Evolutionary conservation across 2,113 vertebrate genomes (phyloP).

Genomic region (Guaruba guarouba): DNA sequence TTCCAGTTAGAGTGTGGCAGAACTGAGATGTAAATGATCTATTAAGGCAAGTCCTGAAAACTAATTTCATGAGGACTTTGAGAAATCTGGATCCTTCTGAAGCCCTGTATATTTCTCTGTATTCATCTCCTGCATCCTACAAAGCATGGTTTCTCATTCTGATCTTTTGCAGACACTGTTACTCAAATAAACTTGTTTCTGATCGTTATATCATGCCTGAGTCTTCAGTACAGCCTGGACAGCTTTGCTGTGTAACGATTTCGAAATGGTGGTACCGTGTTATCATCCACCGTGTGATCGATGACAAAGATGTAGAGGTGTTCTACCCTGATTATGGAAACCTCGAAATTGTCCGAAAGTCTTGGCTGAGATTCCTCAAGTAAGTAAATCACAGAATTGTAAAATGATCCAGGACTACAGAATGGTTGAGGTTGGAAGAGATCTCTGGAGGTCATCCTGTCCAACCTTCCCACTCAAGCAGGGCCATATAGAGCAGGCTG

Average conservation of each 20-base stretch:
- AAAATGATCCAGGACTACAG: neutral
- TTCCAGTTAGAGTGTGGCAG: neutral
- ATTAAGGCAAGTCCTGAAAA: neutral
- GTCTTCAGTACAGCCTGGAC: constrained; percentile 79
- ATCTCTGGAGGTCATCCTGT: neutral
- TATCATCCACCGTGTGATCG: constrained; percentile 82
- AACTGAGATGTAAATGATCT: neutral
- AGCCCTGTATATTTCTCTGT: neutral
- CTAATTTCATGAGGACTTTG: neutral
- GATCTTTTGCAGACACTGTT: constrained; percentile 79
- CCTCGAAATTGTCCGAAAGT: constrained; percentile 71
- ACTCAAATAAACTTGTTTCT: constrained; percentile 79
- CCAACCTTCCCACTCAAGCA: neutral
- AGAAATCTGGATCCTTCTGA: neutral
- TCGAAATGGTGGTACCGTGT: constrained; percentile 90
- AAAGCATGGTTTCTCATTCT: neutral
- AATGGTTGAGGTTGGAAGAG: neutral
- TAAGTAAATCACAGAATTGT: constrained; percentile 49
- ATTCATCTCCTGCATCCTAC: neutral
- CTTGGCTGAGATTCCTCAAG: constrained; percentile 89
- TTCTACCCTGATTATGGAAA: constrained; percentile 90
- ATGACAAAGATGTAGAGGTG: constrained; percentile 80
- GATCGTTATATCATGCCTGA: constrained; percentile 83
- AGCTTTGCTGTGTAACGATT: constrained; percentile 83
- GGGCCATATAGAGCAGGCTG: neutral